phyloP scores from a whole-genome alignment of 2,797 vertebrate genomes.

The Scolopax rusticola region DNA sequence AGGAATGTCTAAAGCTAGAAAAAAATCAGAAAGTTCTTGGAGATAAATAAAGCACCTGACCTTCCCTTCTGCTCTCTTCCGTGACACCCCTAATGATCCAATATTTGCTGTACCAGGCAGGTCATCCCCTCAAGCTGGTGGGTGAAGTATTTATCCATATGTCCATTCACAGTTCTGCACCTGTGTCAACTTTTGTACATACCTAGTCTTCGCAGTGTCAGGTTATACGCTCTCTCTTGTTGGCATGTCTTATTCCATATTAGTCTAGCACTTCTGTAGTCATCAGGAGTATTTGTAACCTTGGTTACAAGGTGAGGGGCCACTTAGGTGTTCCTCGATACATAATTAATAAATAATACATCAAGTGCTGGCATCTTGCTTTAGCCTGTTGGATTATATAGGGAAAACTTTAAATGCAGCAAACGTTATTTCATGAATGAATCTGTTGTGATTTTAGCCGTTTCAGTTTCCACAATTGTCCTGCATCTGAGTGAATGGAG shows the following conservation, averaged over 20 bases:
- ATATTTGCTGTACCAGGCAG: not conserved
- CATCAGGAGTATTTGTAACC: not conserved
- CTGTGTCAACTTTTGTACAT: not conserved
- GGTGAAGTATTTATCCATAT: not conserved
- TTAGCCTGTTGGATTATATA: not conserved
- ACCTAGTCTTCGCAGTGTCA: not conserved
- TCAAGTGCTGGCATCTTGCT: not conserved
- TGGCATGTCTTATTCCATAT: not conserved
- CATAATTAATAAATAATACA: conserved; percentile 5
- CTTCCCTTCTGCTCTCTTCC: not conserved
- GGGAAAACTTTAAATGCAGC: not conserved
- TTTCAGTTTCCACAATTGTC: not conserved
- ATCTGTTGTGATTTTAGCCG: not conserved
- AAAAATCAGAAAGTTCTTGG: not conserved
- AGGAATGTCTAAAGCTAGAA: not conserved
- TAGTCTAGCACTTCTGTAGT: not conserved
- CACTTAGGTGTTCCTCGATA: not conserved
- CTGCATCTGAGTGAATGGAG: not conserved
- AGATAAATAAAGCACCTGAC: not conserved
- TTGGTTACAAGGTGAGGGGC: not conserved
- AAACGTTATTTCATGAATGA: not conserved
- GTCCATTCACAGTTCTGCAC: not conserved
- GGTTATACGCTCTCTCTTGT: not conserved
- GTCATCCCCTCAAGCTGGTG: not conserved
- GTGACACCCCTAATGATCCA: not conserved